Conservation (phyloP, 2,113 vertebrate species). For the Hassar affinis region DNA sequence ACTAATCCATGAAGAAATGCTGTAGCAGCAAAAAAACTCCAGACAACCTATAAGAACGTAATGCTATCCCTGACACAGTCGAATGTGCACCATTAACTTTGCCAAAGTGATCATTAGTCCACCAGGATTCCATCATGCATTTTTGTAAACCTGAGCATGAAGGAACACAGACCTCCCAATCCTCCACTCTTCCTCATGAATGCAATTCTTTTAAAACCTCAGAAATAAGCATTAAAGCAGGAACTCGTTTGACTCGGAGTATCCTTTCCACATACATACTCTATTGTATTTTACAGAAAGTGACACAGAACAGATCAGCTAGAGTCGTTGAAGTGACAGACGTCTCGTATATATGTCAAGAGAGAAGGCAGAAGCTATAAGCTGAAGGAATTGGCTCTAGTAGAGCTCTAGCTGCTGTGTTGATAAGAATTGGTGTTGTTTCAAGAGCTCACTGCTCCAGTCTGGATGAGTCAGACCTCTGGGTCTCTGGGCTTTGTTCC, state of each 20-base stretch:
- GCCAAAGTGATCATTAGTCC: conserved; percentile 1
- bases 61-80: background rate
- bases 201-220: background rate
- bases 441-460: background rate
- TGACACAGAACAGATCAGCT: background rate
- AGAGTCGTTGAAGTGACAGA: background rate
- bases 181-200: background rate
- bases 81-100: background rate
- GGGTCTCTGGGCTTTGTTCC: conserved; percentile 4
- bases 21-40: background rate
- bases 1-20: background rate
- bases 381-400: background rate
- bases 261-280: background rate
- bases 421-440: conserved; percentile 1
- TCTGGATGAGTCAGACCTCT: background rate
- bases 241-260: background rate
- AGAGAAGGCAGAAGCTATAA: conserved; percentile 4
- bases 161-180: background rate
- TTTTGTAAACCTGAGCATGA: background rate
- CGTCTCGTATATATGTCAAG: background rate
- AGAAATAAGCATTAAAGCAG: background rate
- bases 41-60: background rate
- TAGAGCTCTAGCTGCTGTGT: background rate
- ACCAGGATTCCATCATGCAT: background rate
- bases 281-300: background rate